A percentile compares a stretch with the other conserved stretches of the same genome.
Conservation (phyloP, 2,888 invertebrate species). For the Gryllus longicercus region DNA sequence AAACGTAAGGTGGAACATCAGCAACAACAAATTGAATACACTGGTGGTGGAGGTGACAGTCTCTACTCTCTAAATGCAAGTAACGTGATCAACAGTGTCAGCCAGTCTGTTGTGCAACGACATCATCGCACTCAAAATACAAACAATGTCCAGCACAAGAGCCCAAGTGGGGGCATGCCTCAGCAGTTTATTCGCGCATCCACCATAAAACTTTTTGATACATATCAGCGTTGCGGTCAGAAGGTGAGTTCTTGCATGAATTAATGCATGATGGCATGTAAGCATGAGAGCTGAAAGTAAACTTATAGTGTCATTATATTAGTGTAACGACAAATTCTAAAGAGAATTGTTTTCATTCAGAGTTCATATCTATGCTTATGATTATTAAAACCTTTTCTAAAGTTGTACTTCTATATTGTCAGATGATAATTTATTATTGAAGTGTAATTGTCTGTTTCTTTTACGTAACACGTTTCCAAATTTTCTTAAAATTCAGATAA, state of each 20-base stretch:
- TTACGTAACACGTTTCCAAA: too few species aligned
- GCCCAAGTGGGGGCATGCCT: constrained; percentile 48
- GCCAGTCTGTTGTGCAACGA: constrained; percentile 34
- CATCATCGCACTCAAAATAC: constrained; percentile 33
- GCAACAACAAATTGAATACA: constrained; percentile 36
- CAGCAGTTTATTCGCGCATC: constrained; percentile 63
- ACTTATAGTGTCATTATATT: too few species aligned
- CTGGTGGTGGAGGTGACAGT: constrained; percentile 42
- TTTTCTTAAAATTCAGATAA: too few species aligned
- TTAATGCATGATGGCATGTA: too few species aligned
- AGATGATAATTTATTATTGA: too few species aligned
- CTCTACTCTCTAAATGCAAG: constrained; percentile 34
- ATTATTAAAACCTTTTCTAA: too few species aligned
- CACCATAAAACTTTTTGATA: constrained; percentile 64
- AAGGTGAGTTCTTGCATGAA: constrained; percentile 50
- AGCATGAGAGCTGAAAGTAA: too few species aligned
- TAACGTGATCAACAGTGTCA: constrained; percentile 30
- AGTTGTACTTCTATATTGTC: too few species aligned
- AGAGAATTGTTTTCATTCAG: too few species aligned
- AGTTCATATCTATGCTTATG: too few species aligned
- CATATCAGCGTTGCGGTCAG: constrained; percentile 64
- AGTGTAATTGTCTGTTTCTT: too few species aligned
- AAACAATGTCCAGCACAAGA: constrained; percentile 38
- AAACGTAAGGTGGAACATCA: constrained; percentile 45
- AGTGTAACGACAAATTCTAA: too few species aligned